Evolutionary conservation across 1,140 invertebrate species (phyloP).

Genomic region (Diploscapter pachys): DNA sequence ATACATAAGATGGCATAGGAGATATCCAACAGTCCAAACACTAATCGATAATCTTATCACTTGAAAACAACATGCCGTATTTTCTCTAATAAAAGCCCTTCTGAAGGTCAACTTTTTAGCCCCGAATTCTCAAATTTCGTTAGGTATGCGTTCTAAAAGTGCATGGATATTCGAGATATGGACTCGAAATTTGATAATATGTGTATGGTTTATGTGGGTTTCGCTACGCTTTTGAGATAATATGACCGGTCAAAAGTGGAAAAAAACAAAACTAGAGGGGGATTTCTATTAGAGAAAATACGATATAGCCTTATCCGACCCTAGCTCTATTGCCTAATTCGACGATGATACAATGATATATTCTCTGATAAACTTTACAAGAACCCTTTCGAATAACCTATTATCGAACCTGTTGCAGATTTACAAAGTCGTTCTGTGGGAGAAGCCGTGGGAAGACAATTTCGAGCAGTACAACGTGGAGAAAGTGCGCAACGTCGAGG

Average conservation of each 20-base stretch:
- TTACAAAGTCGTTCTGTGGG: constrained; percentile 31
- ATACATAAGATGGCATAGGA: too few relatives aligned
- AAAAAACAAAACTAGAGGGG: too few relatives aligned
- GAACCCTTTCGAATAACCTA: background rate
- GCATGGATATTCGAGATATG: background rate
- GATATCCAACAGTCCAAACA: too few relatives aligned
- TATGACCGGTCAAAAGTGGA: too few relatives aligned
- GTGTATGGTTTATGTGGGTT: background rate
- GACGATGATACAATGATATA: background rate
- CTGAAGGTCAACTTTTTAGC: too few relatives aligned
- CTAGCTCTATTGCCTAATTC: background rate
- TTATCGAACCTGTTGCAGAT: background rate
- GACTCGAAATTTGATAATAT: background rate
- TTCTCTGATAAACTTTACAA: background rate
- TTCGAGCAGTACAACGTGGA: constrained; percentile 35
- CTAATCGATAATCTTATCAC: too few relatives aligned
- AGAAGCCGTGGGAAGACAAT: constrained; percentile 37
- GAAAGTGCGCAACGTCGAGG: constrained; percentile 22
- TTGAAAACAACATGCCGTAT: too few relatives aligned
- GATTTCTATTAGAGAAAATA: too few relatives aligned
- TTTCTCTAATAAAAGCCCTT: too few relatives aligned
- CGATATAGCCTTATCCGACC: background rate
- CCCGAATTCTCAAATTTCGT: too few relatives aligned
- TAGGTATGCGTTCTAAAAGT: background rate
- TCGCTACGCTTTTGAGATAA: too few relatives aligned